Base-by-base conservation (phyloP, 37 sponge, comb jelly and placozoan species). In the Spongilla lacustris region DNA sequence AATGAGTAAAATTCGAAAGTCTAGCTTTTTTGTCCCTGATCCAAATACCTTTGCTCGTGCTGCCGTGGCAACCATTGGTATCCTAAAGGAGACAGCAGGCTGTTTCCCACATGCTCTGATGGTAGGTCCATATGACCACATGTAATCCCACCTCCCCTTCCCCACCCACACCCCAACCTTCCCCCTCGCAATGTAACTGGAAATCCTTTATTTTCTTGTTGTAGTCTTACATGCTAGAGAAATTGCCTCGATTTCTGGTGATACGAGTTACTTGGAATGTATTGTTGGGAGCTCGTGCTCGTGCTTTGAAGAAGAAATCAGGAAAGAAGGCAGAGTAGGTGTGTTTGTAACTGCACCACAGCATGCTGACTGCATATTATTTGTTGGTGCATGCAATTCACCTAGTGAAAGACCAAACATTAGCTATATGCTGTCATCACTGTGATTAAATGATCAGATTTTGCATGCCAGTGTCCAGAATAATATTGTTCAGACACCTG, bases 1-100 rank as follows among this genome's bases (percentile, higher is more conserved):
- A 68, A 36, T 86, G 73, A 27, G 19, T 23, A 29, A 34, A 31
- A 72, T 86, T 19, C 28, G 81, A 25, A 37, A 36, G 58, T 3
- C 73, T 26, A n/a, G 26, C 1, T 26, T 29, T 70, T 81, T 66
- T 30, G 67, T 50, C 19, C 82, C 82, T 73, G 19, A 21, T 76
- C 88, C 88, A 12, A 46, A 23, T 12, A 19, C 73, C 28, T 87
- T 74, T 46, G 75, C 66, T 11, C 37, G 69, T 24, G 58, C 67
- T 75, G 82, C 88, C 58, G 82, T 87, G 30, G 83, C 82, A 25
- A 87, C 88, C 46, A 81, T 87, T 68, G 88, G 88, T 22, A 36
- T 87, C 25, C 83, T 75, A 36, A 37, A 74, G 36, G 28, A 21
- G 21, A 87, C 88, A 0, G 1, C 36, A 19, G 88, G 88, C 24